phyloP scores from a whole-genome alignment of 2,888 invertebrate species.

The Leucoma salicis region DNA sequence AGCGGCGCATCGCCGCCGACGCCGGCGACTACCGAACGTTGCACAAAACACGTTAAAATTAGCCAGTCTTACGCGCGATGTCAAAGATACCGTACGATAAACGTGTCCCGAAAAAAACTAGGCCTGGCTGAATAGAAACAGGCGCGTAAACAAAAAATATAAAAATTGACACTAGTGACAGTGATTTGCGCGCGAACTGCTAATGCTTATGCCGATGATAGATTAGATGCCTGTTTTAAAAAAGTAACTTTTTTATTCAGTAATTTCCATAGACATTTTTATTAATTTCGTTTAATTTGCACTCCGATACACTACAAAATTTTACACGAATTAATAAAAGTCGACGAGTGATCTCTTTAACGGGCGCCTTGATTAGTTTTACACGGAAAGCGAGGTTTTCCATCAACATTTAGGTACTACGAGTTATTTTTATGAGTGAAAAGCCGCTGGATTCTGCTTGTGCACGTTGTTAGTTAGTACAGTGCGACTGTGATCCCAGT shows the following conservation, averaged over 20 bases:
- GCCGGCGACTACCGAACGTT: constrained; percentile 40
- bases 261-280: background rate
- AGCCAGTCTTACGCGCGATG: constrained; percentile 77
- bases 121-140: constrained; percentile 21
- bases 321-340: background rate
- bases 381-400: constrained; percentile 51
- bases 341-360: constrained; percentile 25
- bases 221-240: constrained; percentile 14
- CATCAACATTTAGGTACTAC: constrained; percentile 40
- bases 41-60: constrained; percentile 65
- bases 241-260: constrained; percentile 7
- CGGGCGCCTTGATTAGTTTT: constrained; percentile 27
- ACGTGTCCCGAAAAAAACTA: constrained; percentile 29
- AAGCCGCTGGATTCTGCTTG: constrained; percentile 43
- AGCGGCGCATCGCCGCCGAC: constrained; percentile 10
- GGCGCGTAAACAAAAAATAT: constrained; percentile 12
- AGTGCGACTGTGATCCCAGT: constrained; percentile 34
- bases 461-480: constrained; percentile 28
- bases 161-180: constrained; percentile 15
- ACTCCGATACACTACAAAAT: background rate
- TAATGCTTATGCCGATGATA: constrained; percentile 21
- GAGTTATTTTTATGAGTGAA: constrained; percentile 67
- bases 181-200: constrained; percentile 24
- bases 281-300: too few species aligned
- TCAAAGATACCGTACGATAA: constrained; percentile 59